Conservation (phyloP, 2,888 invertebrate species). For the Balanococcus diminutus region DNA sequence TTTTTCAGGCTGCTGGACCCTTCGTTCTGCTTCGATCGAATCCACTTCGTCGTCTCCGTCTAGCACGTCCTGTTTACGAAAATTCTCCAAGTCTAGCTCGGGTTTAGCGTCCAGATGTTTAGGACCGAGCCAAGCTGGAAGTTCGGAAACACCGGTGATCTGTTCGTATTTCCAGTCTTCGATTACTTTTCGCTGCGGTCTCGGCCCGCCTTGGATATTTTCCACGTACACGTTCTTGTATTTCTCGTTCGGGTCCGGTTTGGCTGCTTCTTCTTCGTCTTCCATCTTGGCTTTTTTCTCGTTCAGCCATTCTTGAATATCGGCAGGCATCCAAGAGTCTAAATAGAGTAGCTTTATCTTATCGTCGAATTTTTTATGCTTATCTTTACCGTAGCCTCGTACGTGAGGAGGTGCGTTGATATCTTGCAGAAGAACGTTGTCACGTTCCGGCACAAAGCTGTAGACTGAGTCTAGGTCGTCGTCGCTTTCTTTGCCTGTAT, state of each 20-base stretch:
- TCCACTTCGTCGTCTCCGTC: neutral
- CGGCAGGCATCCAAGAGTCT: conserved; percentile 34
- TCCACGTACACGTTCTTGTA: neutral
- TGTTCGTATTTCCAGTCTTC: conserved; percentile 48
- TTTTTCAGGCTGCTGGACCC: neutral
- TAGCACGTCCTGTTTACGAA: neutral
- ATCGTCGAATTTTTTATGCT: conserved; percentile 19
- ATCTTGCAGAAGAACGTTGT: conserved; percentile 38
- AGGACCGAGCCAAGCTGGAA: conserved; percentile 47
- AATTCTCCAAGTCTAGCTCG: conserved; percentile 37
- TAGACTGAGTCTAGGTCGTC: conserved; percentile 27
- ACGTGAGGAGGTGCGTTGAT: conserved; percentile 38
- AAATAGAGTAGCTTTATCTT: conserved; percentile 34
- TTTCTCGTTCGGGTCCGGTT: neutral
- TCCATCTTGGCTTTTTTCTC: conserved; percentile 2
- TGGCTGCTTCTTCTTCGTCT: neutral
- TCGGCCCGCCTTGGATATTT: neutral
- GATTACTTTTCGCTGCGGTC: neutral
- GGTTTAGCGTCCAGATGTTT: conserved; percentile 32
- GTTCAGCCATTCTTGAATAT: conserved; percentile 41
- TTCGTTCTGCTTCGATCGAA: neutral
- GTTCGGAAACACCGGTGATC: conserved; percentile 40
- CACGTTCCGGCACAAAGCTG: conserved; percentile 48
- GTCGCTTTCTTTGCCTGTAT: neutral
- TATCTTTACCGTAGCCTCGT: conserved; percentile 45